Evolutionary conservation across 2,113 vertebrate genomes (phyloP).

Genomic region (Gracilinanus agilis): DNA sequence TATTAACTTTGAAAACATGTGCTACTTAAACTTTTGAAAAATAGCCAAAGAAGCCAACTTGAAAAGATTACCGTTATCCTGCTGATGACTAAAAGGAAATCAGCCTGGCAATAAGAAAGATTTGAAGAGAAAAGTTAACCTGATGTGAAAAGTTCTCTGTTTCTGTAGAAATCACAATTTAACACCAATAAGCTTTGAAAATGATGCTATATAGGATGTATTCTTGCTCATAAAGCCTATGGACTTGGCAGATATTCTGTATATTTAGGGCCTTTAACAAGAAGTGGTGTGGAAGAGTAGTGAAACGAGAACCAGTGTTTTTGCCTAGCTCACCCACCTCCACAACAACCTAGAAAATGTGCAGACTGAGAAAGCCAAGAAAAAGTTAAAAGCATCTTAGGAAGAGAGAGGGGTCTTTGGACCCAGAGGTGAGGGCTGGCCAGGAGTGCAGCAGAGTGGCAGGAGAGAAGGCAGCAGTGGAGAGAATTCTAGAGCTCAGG

Average conservation of each 20-base stretch:
- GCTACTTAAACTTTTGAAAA: slow-evolving; percentile 30
- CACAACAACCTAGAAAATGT: background rate
- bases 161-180: background rate
- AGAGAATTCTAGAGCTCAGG: too few species aligned
- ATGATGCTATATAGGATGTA: background rate
- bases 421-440: too few species aligned
- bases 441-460: too few species aligned
- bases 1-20: slow-evolving; percentile 26
- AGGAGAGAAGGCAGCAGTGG: too few species aligned
- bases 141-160: background rate
- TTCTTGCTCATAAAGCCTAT: background rate
- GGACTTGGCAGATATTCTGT: background rate
- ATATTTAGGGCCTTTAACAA: background rate
- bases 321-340: background rate
- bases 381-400: background rate
- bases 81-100: background rate
- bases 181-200: background rate
- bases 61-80: background rate
- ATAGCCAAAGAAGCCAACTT: background rate
- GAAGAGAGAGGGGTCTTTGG: too few species aligned
- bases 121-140: background rate
- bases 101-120: background rate
- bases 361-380: background rate
- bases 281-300: background rate
- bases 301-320: background rate